A percentile compares a stretch with the other conserved stretches of the same genome.
phyloP scores from a whole-genome alignment of 2,888 invertebrate species.

The Tipula unca region DNA sequence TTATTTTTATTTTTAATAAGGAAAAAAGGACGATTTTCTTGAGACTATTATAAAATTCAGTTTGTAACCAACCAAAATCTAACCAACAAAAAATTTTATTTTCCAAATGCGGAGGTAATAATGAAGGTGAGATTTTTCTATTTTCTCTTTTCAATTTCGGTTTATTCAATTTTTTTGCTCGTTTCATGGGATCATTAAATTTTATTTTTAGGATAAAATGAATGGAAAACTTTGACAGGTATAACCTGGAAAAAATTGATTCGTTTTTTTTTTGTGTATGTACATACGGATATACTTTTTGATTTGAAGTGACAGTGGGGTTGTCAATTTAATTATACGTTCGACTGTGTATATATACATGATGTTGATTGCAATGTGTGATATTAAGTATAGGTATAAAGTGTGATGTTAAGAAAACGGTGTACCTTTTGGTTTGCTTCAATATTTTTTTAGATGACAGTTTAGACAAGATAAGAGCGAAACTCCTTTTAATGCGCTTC shows the following conservation, averaged over 20 bases:
- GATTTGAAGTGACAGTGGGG: background rate
- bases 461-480: no score
- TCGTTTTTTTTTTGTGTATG: background rate
- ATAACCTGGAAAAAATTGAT: background rate
- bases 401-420: no score
- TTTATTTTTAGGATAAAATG: background rate
- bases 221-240: background rate
- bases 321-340: background rate
- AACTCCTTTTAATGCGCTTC: no score
- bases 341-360: no score
- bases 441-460: no score
- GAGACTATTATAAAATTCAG: background rate
- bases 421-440: no score
- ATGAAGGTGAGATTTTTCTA: slow-evolving; percentile 8
- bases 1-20: background rate
- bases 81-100: slow-evolving; percentile 1
- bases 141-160: background rate
- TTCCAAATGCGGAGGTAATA: background rate
- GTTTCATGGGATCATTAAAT: background rate
- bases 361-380: no score
- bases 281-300: background rate
- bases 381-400: no score
- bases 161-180: slow-evolving; percentile 14
- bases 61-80: background rate
- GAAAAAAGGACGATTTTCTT: slow-evolving; percentile 9